phyloP scores from a whole-genome alignment of 2,888 invertebrate genomes.

The Lasioglossum vierecki region DNA sequence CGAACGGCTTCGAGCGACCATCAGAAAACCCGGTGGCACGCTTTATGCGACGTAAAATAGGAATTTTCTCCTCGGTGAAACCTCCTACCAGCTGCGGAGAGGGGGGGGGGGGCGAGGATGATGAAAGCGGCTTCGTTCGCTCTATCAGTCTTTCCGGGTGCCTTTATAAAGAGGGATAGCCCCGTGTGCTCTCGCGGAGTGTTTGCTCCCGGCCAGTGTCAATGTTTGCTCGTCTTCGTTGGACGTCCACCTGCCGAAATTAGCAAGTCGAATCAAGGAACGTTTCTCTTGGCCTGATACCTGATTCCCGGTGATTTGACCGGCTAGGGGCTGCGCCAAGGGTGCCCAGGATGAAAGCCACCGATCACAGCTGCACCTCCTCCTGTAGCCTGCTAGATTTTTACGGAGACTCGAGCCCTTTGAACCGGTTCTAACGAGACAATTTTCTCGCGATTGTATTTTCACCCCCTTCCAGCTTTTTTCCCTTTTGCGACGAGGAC shows the following conservation, averaged over 20 bases:
- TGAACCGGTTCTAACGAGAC: slow-evolving; percentile 6
- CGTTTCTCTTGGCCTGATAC: slow-evolving; percentile 30
- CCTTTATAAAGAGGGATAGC: slow-evolving; percentile 52
- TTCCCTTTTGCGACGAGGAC: neutral
- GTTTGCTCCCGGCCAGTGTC: slow-evolving; percentile 63
- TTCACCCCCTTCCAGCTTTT: neutral
- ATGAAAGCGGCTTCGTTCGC: slow-evolving; percentile 21
- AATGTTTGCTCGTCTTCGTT: slow-evolving; percentile 63
- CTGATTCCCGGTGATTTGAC: slow-evolving; percentile 40
- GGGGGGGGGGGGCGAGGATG: neutral
- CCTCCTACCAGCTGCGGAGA: neutral
- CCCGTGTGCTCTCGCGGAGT: slow-evolving; percentile 26
- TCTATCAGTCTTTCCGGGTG: slow-evolving; percentile 42
- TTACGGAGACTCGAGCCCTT: slow-evolving; percentile 3
- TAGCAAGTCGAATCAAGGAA: slow-evolving; percentile 61
- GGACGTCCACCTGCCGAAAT: slow-evolving; percentile 63
- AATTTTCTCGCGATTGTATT: neutral
- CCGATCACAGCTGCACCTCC: neutral
- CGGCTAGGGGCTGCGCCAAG: neutral
- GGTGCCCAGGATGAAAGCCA: slow-evolving; percentile 30
- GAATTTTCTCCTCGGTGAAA: slow-evolving; percentile 31
- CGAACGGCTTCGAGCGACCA: neutral
- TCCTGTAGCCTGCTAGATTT: neutral
- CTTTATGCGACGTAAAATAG: neutral
- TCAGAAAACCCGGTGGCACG: slow-evolving; percentile 5